A percentile compares a stretch with the other conserved stretches of the same genome.
Evolutionary conservation across 2,113 vertebrate species (phyloP).

Genomic region (Macaca nemestrina): DNA sequence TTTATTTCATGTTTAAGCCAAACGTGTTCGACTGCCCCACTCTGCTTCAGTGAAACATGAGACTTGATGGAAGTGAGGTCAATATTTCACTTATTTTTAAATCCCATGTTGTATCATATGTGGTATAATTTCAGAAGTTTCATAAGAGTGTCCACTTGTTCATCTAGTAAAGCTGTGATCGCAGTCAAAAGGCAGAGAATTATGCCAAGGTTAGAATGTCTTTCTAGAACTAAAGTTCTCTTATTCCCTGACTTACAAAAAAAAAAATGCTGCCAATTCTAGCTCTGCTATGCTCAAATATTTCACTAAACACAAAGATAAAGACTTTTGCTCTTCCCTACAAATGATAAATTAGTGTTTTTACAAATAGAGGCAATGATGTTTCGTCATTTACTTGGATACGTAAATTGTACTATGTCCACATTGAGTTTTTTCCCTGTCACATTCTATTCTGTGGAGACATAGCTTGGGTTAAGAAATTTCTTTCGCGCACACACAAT

Average conservation of each 20-base stretch:
- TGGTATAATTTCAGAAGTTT: not conserved
- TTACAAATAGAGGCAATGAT: not conserved
- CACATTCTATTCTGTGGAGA: not conserved
- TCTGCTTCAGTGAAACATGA: not conserved
- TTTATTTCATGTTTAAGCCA: slow-evolving; percentile 56
- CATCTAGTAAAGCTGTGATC: not conserved
- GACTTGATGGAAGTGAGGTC: not conserved
- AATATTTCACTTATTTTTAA: not conserved
- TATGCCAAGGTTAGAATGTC: not conserved
- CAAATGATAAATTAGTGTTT: not conserved
- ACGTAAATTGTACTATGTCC: not conserved
- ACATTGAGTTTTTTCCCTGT: not conserved
- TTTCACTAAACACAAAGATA: not conserved
- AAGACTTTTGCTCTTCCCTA: not conserved
- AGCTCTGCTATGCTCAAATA: not conserved
- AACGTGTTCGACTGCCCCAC: not conserved
- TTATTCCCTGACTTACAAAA: not conserved
- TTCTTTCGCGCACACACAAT: not conserved
- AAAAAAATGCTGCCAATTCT: not conserved
- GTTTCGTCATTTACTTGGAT: not conserved
- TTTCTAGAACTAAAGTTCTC: slow-evolving; percentile 20
- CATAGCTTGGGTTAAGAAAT: not conserved
- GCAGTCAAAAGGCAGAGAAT: not conserved
- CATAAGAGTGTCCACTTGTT: not conserved
- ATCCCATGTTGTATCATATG: not conserved